phyloP scores from a whole-genome alignment of 53 echinoderm and acorn worm genomes.

The Henricia sp. region DNA sequence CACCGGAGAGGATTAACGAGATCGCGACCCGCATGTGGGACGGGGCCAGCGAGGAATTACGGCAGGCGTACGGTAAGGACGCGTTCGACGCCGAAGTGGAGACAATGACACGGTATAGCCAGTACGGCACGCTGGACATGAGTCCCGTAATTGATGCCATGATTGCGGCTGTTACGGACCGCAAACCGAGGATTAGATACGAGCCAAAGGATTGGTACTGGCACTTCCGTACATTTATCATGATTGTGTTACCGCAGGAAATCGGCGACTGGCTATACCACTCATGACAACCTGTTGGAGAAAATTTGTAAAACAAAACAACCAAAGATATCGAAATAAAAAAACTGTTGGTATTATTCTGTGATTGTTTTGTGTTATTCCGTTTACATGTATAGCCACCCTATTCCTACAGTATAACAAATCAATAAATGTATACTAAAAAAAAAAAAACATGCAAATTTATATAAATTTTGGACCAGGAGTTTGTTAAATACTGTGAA shows the following conservation, averaged over 20 bases:
- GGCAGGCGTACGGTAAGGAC: constrained; percentile 68
- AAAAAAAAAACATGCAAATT: too few species aligned
- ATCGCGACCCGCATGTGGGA: constrained; percentile 81
- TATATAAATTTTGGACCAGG: too few species aligned
- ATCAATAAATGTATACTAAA: too few species aligned
- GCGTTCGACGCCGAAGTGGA: constrained; percentile 69
- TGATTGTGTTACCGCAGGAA: constrained; percentile 75
- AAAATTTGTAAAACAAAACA: too few species aligned
- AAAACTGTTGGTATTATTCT: too few species aligned
- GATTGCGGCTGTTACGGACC: constrained; percentile 68
- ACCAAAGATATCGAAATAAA: too few species aligned
- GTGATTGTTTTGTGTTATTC: too few species aligned
- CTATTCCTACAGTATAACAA: too few species aligned
- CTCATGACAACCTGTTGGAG: background rate
- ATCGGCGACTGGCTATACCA: constrained; percentile 67
- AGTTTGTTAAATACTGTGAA: too few species aligned
- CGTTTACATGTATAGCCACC: too few species aligned
- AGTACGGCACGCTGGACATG: constrained; percentile 58
- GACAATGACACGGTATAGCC: constrained; percentile 60
- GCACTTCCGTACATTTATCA: constrained; percentile 74
- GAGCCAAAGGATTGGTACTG: constrained; percentile 80
- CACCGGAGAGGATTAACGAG: constrained; percentile 71
- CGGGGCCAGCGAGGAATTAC: constrained; percentile 68
- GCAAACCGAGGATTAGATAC: constrained; percentile 72
- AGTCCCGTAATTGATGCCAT: constrained; percentile 82